These are phyloP conservation scores for Anabacerthia variegaticeps DNA, from an alignment of 2,797 vertebrate species.

Conservation along the genomic window DNA sequence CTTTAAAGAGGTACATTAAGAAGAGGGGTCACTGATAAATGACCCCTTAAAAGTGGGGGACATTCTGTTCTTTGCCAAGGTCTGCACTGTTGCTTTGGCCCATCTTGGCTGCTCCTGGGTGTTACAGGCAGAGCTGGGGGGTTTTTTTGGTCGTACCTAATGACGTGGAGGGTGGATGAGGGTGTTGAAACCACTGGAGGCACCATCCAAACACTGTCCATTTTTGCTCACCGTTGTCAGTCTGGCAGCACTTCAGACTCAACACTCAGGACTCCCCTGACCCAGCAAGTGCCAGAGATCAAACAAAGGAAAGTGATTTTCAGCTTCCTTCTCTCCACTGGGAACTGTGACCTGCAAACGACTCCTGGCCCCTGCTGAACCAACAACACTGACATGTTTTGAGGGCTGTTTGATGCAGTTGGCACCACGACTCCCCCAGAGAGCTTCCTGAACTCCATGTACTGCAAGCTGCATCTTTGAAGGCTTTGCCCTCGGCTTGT, in stretches of 20 bases:
- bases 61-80: neutral
- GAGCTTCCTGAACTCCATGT: neutral
- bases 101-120: neutral
- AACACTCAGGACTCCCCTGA: neutral
- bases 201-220: neutral
- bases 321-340: neutral
- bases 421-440: neutral
- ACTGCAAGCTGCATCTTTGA: neutral
- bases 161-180: neutral
- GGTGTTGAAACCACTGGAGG: neutral
- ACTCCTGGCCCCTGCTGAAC: neutral
- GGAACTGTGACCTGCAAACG: neutral
- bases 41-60: constrained; percentile 11
- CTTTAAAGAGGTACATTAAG: constrained; percentile 25
- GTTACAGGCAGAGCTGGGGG: neutral
- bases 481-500: neutral
- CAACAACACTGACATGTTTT: neutral
- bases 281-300: neutral
- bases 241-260: neutral
- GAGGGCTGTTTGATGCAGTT: neutral
- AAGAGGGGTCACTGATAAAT: neutral
- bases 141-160: neutral
- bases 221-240: neutral
- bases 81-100: neutral
- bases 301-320: constrained; percentile 1